Evolutionary conservation across 2,888 invertebrate species (phyloP), one percentile per base, ranked within the genome.

Genomic region (Sarcophaga rosellei): DNA sequence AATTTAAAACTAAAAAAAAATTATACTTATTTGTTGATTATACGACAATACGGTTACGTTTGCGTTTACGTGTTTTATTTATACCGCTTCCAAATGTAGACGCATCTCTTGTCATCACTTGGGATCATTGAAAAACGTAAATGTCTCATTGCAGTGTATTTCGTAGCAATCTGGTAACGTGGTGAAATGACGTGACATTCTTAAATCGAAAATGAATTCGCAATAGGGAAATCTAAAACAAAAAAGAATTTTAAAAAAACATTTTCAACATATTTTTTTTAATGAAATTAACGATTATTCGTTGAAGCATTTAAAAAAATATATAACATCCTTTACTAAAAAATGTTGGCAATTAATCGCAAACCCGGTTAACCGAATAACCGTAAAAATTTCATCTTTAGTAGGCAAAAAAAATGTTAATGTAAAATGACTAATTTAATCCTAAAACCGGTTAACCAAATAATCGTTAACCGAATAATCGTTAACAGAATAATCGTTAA

Each of bases 191-290:
- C 93, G 88, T 21, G 92, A 93, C 69, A 93, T 86, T 70, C 92
- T 90, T 87, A 92, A 88, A 88, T 92, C 92, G 88, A 92, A 92
- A 70, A 92, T 91, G 87, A 92, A 92, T 88, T 92, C 93, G 44
- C 92, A 92, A 73, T 91, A 90, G 11, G 91, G 91, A 89, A 91
- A 92, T 57, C 92, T 92, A 88, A 35, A 90, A 91, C 57, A 3
- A 65, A 21, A 80, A 79, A 70, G 45, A 62, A 66, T 25, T 25
- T 25, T 0, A 25, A 63, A 59, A 76, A 65, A 20, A 62, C 4
- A 25, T 25, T 35, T 35, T 23, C 20, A 70, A 53, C 4, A 15
- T 3, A 15, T 53, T 53, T 17, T 47, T 47, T 3, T 53, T 53
- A 53, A 17, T 17, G 4, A 53, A 53, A 53, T 15, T 53, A 53